A percentile compares a stretch with the other conserved stretches of the same genome.
These are phyloP conservation scores for Eupeodes corollae DNA, from an alignment of 1,140 invertebrate species.

Conservation along the genomic window DNA sequence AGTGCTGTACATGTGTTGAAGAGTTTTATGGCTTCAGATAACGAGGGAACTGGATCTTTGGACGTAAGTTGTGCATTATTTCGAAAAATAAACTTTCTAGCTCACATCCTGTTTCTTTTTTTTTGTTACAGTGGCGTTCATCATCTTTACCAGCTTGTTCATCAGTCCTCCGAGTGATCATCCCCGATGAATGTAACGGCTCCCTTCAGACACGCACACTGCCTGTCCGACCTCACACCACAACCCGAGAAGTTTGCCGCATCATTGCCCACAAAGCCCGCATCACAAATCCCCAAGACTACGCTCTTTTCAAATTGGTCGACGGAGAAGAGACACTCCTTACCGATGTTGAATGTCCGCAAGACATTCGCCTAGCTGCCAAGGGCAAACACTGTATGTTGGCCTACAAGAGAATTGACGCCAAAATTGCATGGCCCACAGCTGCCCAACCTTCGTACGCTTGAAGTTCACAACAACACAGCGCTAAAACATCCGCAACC, in stretches of 20 bases:
- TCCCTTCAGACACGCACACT: conserved; percentile 82
- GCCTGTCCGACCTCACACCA: conserved; percentile 82
- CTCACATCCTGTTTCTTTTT: neutral
- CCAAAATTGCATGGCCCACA: conserved; percentile 91
- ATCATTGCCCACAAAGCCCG: conserved; percentile 86
- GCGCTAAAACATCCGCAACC: too few species aligned
- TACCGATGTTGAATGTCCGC: conserved; percentile 79
- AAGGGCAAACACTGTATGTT: conserved; percentile 74
- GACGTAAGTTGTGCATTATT: conserved; percentile 23
- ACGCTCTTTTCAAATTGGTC: conserved; percentile 82
- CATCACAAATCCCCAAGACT: conserved; percentile 93
- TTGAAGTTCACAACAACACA: neutral
- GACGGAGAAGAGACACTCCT: conserved; percentile 85
- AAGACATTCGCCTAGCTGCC: conserved; percentile 61
- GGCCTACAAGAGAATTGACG: conserved; percentile 88
- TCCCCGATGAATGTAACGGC: conserved; percentile 84
- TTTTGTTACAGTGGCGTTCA: conserved; percentile 39
- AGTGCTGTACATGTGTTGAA: conserved; percentile 88
- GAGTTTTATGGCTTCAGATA: conserved; percentile 53
- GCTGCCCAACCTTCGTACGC: conserved; percentile 9
- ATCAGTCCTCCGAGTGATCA: conserved; percentile 74
- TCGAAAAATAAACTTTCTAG: neutral
- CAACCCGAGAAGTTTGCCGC: conserved; percentile 79
- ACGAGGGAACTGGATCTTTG: conserved; percentile 30
- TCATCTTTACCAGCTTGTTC: conserved; percentile 36